A percentile compares a stretch with the other conserved stretches of the same genome.
These are phyloP conservation scores for Chiloscyllium plagiosum DNA, from an alignment of 2,113 vertebrate species.

Conservation along the genomic window DNA sequence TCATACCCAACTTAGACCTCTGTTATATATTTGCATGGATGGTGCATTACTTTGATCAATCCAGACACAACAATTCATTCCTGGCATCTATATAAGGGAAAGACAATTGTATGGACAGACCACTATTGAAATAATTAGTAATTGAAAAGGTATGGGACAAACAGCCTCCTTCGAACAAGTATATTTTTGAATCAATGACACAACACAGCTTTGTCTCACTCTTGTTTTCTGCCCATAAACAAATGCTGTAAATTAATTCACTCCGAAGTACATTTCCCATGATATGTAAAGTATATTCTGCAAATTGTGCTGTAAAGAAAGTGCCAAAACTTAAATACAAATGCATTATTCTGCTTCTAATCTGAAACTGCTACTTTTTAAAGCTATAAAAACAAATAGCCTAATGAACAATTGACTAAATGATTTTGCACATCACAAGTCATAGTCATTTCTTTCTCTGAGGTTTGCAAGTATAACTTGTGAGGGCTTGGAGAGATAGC, in stretches of 20 bases:
- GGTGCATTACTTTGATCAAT: too few relatives aligned
- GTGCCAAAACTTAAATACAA: neutral
- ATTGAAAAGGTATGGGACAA: neutral
- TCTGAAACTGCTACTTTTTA: neutral
- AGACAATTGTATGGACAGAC: neutral
- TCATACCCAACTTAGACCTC: too few relatives aligned
- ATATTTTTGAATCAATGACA: neutral
- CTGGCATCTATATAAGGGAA: too few relatives aligned
- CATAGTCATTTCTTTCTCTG: neutral
- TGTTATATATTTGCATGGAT: too few relatives aligned
- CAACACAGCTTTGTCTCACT: neutral
- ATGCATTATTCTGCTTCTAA: neutral
- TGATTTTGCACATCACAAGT: neutral
- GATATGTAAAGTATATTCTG: too few relatives aligned
- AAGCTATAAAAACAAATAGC: neutral
- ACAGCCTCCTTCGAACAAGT: neutral
- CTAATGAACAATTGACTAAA: neutral
- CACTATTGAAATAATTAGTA: neutral
- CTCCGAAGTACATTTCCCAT: too few relatives aligned
- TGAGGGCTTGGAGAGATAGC: neutral
- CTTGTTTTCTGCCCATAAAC: neutral
- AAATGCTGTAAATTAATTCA: neutral
- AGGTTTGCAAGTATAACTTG: neutral
- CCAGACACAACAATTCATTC: too few relatives aligned
- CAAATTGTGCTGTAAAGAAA: neutral